Base-by-base conservation (phyloP, 2,113 vertebrate genomes). In the Leuciscus idus region DNA sequence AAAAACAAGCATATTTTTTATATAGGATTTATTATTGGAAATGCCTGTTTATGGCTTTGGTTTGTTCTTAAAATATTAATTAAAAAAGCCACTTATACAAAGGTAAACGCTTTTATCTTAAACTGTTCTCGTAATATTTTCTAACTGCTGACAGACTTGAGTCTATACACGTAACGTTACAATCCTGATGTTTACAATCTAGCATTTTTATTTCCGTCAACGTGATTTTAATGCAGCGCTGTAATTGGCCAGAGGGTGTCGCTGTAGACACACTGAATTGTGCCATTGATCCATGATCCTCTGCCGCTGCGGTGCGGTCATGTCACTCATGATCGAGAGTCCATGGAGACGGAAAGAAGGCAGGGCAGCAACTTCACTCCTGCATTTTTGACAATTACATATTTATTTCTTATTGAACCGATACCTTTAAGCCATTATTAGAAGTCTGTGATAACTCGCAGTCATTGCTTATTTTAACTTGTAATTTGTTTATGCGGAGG, bases 311-410 rank as follows among this genome's bases (percentile, higher is more conserved):
- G 82, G 87, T 80, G 66, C 79, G 82, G 87, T 79, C 50, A 59
- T 57, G 85, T 70, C 74, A 59, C 79, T 82, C 68, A 74, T 43
- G 68, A 73, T 83, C 36, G 79, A 88, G 81, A 88, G 83, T 89
- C 83, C 66, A 81, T 86, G 90, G 90, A 91, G 81, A 83, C 85
- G 30, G 70, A 36, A 66, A 43, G 66, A 82, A 89, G 85, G 87
- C 86, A 88, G 74, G 87, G 86, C 52, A 78, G 75, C 23, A 84
- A 84, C 83, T 73, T 85, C 75, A 15, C n/a, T 55, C 39, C 72
- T 43, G 70, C 55, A 4, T 28, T 50, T 57, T 62, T 43, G 64
- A 55, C 43, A 10, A 33, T n/a, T 66, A 43, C 50, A 43, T 2
- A 73, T 4, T 36, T 26, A 76, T 17, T 9, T 17, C 4, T 73